Evolutionary conservation across 37 sponge, comb jelly and placozoan species (phyloP), one percentile per base, ranked within the genome.

Genomic region (Lycopodina hypogea): DNA sequence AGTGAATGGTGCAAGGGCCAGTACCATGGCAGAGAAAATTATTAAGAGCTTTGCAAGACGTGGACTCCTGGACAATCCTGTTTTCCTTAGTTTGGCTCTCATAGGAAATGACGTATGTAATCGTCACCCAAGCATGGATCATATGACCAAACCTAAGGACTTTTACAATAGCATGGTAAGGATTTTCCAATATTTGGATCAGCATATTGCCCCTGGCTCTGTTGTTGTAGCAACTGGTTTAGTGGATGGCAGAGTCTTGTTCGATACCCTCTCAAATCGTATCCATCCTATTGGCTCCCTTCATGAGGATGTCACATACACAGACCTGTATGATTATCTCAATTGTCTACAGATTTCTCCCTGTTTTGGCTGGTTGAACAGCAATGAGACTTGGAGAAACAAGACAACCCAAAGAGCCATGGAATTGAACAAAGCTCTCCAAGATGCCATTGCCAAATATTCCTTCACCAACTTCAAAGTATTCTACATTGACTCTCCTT

Each of bases 361-460:
- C 1, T 96, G 96, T 50, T 93, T 90, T 65, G 96, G 96, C 8
- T 96, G 96, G 96, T 53, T 96, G 86, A 96, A 96, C 78, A 79
- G 72, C 65, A 90, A 96, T 61, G 90, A 83, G 38, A 92, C 90
- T 2, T 90, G 91, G 93, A 75, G 96, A 22, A 93, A 93, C 36
- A 15, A 69, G 19, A 96, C 96, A 42, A 81, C 84, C 3, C 80
- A 90, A 28, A 42, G 94, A 74, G 96, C 93, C n/a, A 32, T 80
- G 57, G 59, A 92, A 52, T 89, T 96, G 9, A 92, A 84, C 58
- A 42, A 33, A 4, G 86, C 88, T 28, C 45, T 92, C 63, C 79
- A 85, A 38, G 72, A 73, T 19, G 53, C 90, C 32, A 83, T 93
- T 14, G 67, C 42, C 15, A 85, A 84, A 30, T 64, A 75, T 28